These are phyloP conservation scores for Chaenogobius annularis DNA, from an alignment of 2,113 vertebrate species.

Conservation along the genomic window DNA sequence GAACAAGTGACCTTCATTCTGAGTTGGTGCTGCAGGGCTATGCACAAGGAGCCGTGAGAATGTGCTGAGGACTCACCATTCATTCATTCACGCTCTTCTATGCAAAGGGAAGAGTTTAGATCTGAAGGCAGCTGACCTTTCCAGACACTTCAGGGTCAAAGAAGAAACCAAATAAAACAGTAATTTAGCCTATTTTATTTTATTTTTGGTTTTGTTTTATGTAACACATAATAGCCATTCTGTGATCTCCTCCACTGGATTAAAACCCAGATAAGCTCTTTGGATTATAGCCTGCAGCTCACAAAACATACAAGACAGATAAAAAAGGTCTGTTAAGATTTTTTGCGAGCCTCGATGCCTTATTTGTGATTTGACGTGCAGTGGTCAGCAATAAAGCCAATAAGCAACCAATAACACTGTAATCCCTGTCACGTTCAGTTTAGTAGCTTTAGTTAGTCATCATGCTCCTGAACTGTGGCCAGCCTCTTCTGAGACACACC, in stretches of 20 bases:
- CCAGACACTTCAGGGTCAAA: slow-evolving; percentile 23
- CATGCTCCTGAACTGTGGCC: slow-evolving; percentile 59
- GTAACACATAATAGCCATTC: neutral
- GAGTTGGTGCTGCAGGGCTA: slow-evolving; percentile 18
- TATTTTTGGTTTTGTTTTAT: neutral
- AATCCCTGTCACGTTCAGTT: neutral
- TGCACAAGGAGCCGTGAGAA: slow-evolving; percentile 10
- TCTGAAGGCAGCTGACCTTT: neutral
- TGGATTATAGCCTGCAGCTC: slow-evolving; percentile 13
- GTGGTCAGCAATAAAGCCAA: slow-evolving; percentile 8
- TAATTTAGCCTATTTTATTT: slow-evolving; percentile 1
- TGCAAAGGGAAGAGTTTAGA: slow-evolving; percentile 19
- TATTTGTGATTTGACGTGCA: neutral
- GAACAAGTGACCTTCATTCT: slow-evolving; percentile 29
- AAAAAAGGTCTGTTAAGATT: neutral
- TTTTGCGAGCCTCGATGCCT: slow-evolving; percentile 19
- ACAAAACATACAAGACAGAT: slow-evolving; percentile 20
- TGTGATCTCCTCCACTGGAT: neutral
- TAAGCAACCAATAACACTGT: slow-evolving; percentile 19
- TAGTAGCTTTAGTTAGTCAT: neutral
- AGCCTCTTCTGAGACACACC: slow-evolving; percentile 71
- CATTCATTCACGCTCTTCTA: neutral
- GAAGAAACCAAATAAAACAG: slow-evolving; percentile 19
- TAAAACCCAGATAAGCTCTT: neutral
- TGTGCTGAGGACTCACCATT: slow-evolving; percentile 3